Percentiles rank a stretch among this genome's conserved stretches.
Evolutionary conservation across 2,888 invertebrate genomes (phyloP).

Genomic region (Silvanus unidentatus): DNA sequence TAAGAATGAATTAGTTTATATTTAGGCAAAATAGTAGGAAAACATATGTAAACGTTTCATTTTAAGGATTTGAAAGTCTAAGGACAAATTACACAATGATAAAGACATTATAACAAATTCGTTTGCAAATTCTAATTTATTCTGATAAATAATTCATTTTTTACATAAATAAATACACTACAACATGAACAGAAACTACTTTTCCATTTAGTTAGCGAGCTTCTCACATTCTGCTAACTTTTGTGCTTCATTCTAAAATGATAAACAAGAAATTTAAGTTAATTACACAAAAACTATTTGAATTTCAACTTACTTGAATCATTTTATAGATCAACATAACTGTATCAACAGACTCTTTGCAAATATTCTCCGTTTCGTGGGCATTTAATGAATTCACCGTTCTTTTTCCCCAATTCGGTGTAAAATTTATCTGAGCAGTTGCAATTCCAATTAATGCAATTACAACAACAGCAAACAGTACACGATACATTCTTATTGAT

Average conservation of each 20-base stretch:
- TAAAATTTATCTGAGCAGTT: constrained; percentile 41
- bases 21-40: too few relatives aligned
- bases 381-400: constrained; percentile 18
- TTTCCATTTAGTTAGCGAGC: constrained; percentile 27
- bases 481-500: constrained; percentile 13
- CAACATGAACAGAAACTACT: too few relatives aligned
- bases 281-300: constrained; percentile 2
- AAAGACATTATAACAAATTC: too few relatives aligned
- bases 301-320: constrained; percentile 50
- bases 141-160: too few relatives aligned
- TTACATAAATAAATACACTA: too few relatives aligned
- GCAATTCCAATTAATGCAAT: constrained; percentile 31
- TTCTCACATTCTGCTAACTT: constrained; percentile 41
- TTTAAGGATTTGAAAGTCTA: too few relatives aligned
- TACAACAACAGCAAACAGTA: constrained; percentile 19
- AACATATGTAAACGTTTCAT: too few relatives aligned
- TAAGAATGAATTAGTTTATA: too few relatives aligned
- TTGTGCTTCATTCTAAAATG: constrained; percentile 42
- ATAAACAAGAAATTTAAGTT: constrained; percentile 9
- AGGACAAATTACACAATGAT: too few relatives aligned
- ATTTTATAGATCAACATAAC: constrained; percentile 55
- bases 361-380: constrained; percentile 39
- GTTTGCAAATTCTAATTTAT: too few relatives aligned
- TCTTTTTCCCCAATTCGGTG: constrained; percentile 44
- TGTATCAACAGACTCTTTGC: constrained; percentile 52